Percentiles rank a stretch among this genome's conserved stretches.
These are phyloP conservation scores for Apaloderma vittatum DNA, from an alignment of 2,113 vertebrate genomes.

Conservation along the genomic window DNA sequence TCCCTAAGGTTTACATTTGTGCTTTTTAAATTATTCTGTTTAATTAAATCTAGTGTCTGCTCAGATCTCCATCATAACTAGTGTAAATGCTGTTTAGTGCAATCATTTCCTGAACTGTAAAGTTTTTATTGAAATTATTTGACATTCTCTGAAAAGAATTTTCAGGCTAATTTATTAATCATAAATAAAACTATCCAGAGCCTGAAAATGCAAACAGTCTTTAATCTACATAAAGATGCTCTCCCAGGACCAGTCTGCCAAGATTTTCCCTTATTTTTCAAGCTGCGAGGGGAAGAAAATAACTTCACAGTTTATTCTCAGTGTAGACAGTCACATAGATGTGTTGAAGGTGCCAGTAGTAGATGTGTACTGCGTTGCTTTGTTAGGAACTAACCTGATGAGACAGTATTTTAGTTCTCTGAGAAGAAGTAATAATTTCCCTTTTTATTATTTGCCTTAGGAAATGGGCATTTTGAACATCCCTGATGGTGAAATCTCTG, in stretches of 20 bases:
- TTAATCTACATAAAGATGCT: not conserved
- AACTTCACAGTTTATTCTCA: not conserved
- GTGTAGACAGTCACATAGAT: not conserved
- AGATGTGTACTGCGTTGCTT: not conserved
- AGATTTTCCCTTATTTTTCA: not conserved
- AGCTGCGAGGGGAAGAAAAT: not conserved
- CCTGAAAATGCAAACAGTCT: not conserved
- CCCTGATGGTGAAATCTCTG: not conserved
- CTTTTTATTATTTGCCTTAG: not conserved
- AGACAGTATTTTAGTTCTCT: not conserved
- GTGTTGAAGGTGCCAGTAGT: not conserved
- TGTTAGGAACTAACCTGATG: not conserved
- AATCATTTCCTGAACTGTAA: not conserved
- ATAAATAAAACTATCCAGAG: not conserved
- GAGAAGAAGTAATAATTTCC: not conserved
- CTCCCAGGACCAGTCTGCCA: not conserved
- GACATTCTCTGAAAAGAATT: not conserved
- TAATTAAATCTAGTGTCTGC: conserved; percentile 33
- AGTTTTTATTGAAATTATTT: conserved; percentile 10
- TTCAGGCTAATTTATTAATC: not conserved
- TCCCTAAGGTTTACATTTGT: conserved; percentile 58
- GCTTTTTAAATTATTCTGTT: conserved; percentile 42
- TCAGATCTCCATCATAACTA: conserved; percentile 11
- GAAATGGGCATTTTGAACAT: not conserved
- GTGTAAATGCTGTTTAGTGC: not conserved